Percentiles rank a stretch among this genome's conserved stretches.
Evolutionary conservation across 2,797 vertebrate genomes (phyloP).

Genomic region (Gymnodraco acuticeps): DNA sequence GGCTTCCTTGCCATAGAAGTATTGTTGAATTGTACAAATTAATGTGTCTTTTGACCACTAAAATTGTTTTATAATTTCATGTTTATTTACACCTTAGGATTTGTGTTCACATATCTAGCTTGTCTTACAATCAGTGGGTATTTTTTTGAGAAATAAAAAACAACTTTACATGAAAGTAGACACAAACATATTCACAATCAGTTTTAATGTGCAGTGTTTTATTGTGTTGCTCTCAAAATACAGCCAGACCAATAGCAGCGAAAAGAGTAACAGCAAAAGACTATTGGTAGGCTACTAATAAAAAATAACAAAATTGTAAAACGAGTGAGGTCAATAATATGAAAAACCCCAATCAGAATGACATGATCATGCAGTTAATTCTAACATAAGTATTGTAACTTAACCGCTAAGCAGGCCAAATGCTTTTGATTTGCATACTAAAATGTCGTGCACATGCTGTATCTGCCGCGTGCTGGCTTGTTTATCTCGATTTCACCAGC

Average conservation of each 20-base stretch:
- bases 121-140: background rate
- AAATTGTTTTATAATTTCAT: background rate
- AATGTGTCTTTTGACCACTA: background rate
- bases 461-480: constrained; percentile 60
- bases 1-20: background rate
- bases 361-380: background rate
- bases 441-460: constrained; percentile 27
- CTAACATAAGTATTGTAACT: background rate
- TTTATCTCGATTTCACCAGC: background rate
- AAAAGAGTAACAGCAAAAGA: too few species aligned
- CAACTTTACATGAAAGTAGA: background rate
- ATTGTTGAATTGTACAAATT: background rate
- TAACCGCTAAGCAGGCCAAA: background rate
- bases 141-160: background rate
- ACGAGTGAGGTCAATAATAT: background rate
- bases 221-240: too few species aligned
- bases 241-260: too few species aligned
- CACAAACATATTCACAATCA: background rate
- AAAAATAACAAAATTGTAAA: background rate
- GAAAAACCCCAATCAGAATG: background rate
- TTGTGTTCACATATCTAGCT: background rate
- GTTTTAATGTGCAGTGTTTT: too few species aligned
- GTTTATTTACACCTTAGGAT: background rate
- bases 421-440: constrained; percentile 20
- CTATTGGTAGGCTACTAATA: too few species aligned